Evolutionary conservation across 2,113 vertebrate genomes (phyloP).

Genomic region (Saccopteryx leptura): DNA sequence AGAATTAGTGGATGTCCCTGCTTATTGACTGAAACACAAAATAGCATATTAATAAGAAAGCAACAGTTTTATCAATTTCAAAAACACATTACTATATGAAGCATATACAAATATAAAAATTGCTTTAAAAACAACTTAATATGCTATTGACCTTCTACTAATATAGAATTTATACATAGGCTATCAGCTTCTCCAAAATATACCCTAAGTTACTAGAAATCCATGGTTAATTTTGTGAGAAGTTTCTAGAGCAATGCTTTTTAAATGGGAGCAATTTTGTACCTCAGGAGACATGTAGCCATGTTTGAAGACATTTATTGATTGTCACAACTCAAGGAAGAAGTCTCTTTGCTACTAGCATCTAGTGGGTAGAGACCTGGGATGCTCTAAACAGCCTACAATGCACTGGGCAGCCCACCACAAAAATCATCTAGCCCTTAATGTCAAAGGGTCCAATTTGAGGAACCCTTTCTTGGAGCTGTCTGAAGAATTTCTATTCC

Average conservation of each 20-base stretch:
- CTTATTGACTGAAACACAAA: conserved; percentile 54
- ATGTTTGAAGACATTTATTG: background rate
- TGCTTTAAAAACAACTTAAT: conserved; percentile 63
- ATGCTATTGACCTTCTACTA: conserved; percentile 58
- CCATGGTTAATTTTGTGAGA: background rate
- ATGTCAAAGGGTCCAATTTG: accelerated
- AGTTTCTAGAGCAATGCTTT: background rate
- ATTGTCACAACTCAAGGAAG: background rate
- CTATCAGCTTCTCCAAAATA: background rate
- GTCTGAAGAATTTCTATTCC: too few relatives aligned
- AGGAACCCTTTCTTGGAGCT: background rate
- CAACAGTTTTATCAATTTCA: background rate
- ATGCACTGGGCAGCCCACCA: accelerated
- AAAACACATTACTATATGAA: conserved; percentile 49
- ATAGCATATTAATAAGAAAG: conserved; percentile 48
- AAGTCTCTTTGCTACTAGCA: too few relatives aligned
- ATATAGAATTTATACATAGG: background rate
- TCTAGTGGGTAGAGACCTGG: accelerated
- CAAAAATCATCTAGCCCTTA: accelerated
- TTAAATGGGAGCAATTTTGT: background rate
- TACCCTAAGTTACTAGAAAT: background rate
- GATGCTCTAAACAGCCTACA: accelerated
- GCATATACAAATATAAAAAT: conserved; percentile 64
- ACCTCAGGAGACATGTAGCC: background rate
- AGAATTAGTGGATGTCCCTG: background rate